Evolutionary conservation across 30 jellyfish, hydroid and myxozoan genomes (phyloP), one percentile per base, ranked within the genome.

Genomic region (Pseudorhiza aurosa): DNA sequence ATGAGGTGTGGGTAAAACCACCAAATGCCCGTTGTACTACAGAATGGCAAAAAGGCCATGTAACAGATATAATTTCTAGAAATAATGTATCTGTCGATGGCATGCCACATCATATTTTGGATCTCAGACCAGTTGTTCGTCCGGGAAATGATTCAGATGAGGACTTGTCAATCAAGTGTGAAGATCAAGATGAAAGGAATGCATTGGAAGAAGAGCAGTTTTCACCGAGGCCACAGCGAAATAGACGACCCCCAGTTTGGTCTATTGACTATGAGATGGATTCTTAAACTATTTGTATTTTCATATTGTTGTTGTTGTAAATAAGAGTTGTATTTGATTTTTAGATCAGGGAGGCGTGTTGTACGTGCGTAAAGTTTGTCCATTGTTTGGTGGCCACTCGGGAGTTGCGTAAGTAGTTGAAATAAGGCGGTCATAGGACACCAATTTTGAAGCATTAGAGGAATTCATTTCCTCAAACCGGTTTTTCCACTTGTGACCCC

Each of bases 1-100:
- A 69, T 40, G 40, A 36, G 26, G 83, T 69, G 72, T 69, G 68
- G 69, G 67, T 69, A 30, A 69, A 69, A 39, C 67, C 83, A 18
- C 44, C 83, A 36, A 8, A 39, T 17, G 43, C 71, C 25, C 43
- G 43, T 25, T 69, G 83, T 51, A 36, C 68, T 18, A 69, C 72
- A 18, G 46, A 17, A 12, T 69, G 83, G 83, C 31, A 15, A 10
- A 25, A 25, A 19, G 68, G 58, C 12, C 37, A 24, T 17, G 73
- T 44, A 51, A 69, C 69, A 18, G 45, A 25, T 6, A 69, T 69
- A n/a, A 25, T 28, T n/a, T 69, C 83, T 6, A n/a, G 21, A 22
- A 25, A 36, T 30, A 69, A 39, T n/a, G 67, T 69, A 21, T 26
- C 36, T 27, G 67, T 69, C 4, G 83, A 69, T 44, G 83, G 83